A percentile compares a stretch with the other conserved stretches of the same genome.
These are phyloP conservation scores for Poeciliopsis presidionis DNA, from an alignment of 2,797 vertebrate genomes.

Conservation along the genomic window DNA sequence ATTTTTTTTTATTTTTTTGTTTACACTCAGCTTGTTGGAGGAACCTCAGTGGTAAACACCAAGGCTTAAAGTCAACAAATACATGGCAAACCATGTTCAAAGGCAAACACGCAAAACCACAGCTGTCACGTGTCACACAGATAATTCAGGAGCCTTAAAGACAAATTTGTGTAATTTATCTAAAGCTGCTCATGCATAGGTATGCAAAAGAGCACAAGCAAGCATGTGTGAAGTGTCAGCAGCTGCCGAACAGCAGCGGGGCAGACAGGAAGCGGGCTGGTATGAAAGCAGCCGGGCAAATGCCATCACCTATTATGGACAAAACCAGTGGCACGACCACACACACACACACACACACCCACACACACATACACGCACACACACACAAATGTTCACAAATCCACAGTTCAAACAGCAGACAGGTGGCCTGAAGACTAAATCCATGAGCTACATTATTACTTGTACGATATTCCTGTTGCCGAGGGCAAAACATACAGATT, in stretches of 20 bases:
- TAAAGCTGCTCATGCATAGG: constrained; percentile 10
- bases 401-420: constrained; percentile 53
- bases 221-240: constrained; percentile 42
- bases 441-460: constrained; percentile 35
- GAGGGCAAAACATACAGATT: constrained; percentile 36
- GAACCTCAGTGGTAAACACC: constrained; percentile 40
- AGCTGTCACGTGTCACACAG: constrained; percentile 4
- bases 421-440: constrained; percentile 45
- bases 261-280: constrained; percentile 61
- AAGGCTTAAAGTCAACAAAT: constrained; percentile 60
- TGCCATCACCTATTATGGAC: constrained; percentile 83
- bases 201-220: constrained; percentile 20
- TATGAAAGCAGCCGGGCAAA: constrained; percentile 64
- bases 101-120: constrained; percentile 15
- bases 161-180: constrained; percentile 11
- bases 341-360: constrained; percentile 11
- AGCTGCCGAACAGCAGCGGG: constrained; percentile 60
- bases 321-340: constrained; percentile 52
- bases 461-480: constrained; percentile 55
- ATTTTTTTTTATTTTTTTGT: background rate
- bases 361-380: constrained; percentile 8
- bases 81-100: constrained; percentile 42
- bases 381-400: constrained; percentile 29
- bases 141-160: background rate
- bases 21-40: constrained; percentile 9